These are phyloP conservation scores for Hermetia illucens DNA, from an alignment of 1,140 invertebrate species.

Conservation along the genomic window DNA sequence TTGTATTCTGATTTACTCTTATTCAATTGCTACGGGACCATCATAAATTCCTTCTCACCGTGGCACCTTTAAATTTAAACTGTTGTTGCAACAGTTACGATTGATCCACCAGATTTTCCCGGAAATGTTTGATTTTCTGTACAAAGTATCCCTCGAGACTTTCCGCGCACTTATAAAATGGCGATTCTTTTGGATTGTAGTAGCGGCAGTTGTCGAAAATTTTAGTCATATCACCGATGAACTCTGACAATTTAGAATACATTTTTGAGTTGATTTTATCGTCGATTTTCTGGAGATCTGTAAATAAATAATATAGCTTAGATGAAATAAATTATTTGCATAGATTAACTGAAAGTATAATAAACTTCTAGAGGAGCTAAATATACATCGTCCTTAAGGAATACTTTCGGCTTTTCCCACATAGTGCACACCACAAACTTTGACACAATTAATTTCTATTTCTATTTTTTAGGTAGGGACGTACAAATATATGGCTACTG, in stretches of 20 bases:
- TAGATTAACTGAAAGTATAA: not conserved
- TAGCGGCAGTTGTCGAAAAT: slow-evolving; percentile 98
- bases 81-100: too few relatives aligned
- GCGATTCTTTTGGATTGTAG: slow-evolving; percentile 89
- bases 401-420: too few relatives aligned
- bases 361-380: not conserved
- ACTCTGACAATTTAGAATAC: slow-evolving; percentile 83
- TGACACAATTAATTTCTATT: too few relatives aligned
- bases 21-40: too few relatives aligned
- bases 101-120: slow-evolving; percentile 42
- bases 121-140: slow-evolving; percentile 72
- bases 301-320: slow-evolving; percentile 29
- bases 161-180: slow-evolving; percentile 91
- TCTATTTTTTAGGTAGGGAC: too few relatives aligned
- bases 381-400: not conserved
- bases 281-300: slow-evolving; percentile 90
- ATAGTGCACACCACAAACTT: too few relatives aligned
- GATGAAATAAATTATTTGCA: slow-evolving; percentile 2
- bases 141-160: slow-evolving; percentile 91
- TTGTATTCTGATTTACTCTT: too few relatives aligned
- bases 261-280: slow-evolving; percentile 66
- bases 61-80: too few relatives aligned
- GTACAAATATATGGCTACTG: too few relatives aligned
- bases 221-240: slow-evolving; percentile 94
- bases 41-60: too few relatives aligned